Percentiles rank a stretch among this genome's conserved stretches.
Evolutionary conservation across 2,113 vertebrate species (phyloP).

Genomic region (Spilogale gracilis): DNA sequence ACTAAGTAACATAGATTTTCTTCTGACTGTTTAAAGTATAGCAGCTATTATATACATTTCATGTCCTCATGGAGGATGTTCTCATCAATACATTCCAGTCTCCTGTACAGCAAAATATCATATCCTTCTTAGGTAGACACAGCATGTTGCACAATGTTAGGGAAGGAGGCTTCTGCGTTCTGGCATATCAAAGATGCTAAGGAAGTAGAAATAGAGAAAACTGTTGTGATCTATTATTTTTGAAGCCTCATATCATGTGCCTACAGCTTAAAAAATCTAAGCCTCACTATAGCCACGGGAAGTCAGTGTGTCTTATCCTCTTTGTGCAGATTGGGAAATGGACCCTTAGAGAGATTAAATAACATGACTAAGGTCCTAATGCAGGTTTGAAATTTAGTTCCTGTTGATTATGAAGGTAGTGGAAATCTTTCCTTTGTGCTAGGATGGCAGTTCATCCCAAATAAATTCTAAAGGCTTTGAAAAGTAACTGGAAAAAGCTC

Average conservation of each 20-base stretch:
- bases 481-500: background rate
- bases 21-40: background rate
- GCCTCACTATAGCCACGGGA: background rate
- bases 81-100: accelerated
- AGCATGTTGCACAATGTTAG: background rate
- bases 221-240: background rate
- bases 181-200: background rate
- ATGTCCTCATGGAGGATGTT: too few relatives aligned
- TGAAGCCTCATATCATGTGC: background rate
- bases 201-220: background rate
- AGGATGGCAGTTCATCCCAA: background rate
- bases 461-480: background rate
- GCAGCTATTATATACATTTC: background rate
- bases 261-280: background rate
- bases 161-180: background rate
- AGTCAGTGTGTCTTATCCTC: background rate
- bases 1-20: background rate
- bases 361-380: background rate
- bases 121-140: background rate
- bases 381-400: background rate
- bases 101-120: background rate
- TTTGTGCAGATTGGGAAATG: background rate
- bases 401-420: background rate
- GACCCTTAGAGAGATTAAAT: background rate
- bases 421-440: background rate